Evolutionary conservation across 53 echinoderm and acorn worm genomes (phyloP).

Genomic region (Crossaster papposus): DNA sequence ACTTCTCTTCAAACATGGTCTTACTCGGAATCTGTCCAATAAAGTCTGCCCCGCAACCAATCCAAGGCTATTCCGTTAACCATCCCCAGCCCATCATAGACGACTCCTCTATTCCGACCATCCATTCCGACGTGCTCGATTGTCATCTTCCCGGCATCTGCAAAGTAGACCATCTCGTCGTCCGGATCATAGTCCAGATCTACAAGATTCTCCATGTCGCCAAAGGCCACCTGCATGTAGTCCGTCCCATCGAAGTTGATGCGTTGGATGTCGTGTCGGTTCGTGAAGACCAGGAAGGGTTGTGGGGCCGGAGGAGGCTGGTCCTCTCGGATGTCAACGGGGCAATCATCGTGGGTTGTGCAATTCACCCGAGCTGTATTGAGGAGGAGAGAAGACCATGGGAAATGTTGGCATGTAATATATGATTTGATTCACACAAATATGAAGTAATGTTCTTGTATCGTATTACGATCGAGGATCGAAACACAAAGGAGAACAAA

Average conservation of each 20-base stretch:
- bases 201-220: slow-evolving; percentile 66
- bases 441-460: neutral
- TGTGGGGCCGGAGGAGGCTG: slow-evolving; percentile 52
- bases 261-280: slow-evolving; percentile 82
- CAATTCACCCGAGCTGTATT: slow-evolving; percentile 67
- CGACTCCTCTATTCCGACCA: slow-evolving; percentile 59
- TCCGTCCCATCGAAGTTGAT: slow-evolving; percentile 91
- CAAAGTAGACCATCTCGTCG: slow-evolving; percentile 80
- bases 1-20: neutral
- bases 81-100: slow-evolving; percentile 65
- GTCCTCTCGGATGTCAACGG: slow-evolving; percentile 55
- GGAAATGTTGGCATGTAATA: neutral
- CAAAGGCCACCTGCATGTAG: slow-evolving; percentile 69
- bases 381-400: neutral
- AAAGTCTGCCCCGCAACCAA: slow-evolving; percentile 86
- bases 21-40: slow-evolving; percentile 93
- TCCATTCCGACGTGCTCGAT: slow-evolving; percentile 82
- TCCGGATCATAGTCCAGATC: slow-evolving; percentile 83
- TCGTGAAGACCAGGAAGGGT: slow-evolving; percentile 84
- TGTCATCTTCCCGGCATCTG: slow-evolving; percentile 73
- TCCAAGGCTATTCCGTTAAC: slow-evolving; percentile 88
- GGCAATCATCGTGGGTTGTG: slow-evolving; percentile 78
- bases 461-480: too few relatives aligned
- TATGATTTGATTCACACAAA: neutral
- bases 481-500: too few relatives aligned